Base-by-base conservation (phyloP, 2,797 vertebrate genomes). In the Babyrousa celebensis region DNA sequence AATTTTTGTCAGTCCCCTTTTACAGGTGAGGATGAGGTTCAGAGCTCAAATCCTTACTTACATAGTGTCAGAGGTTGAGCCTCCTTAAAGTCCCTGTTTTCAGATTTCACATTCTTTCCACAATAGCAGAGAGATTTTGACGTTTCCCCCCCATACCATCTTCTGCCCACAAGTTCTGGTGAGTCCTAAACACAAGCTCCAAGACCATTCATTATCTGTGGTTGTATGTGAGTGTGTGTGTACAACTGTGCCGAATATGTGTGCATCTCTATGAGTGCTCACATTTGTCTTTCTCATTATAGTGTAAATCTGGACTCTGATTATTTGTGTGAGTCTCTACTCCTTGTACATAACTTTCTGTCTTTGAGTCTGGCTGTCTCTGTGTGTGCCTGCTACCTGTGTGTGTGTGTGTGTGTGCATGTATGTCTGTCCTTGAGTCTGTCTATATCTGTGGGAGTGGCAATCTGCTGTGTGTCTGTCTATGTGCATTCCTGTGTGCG, bases 1-100 rank as follows among this genome's bases (percentile, higher is more conserved):
- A 88, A 58, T 86, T 80, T 85, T 94, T 86, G 48, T 91, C 12
- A 62, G 79, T 78, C 18, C 12, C 32, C 29, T 92, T 48, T 32
- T 78, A 18, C 23, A 17, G 36, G 27, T 70, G 43, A 88, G 11
- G 16, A 67, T n/a, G 94, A 91, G 23, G 63, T 95, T 92, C 87
- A 58, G 36, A 74, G 16, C 77, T 88, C 68, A 84, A 63, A 85
- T 78, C 29, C 21, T 56, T 86, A 67, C 67, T 56, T 72, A 75
- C 4, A 0, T 36, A 77, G 58, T 80, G 2, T 43, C 77, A 62
- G 18, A 87, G 40, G 40, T 79, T 58, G 56, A 93, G 63, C 7
- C n/a, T 89, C 18, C 89, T 84, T 18, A 23, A 5, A 94, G 43
- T 71, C 58, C n/a, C 58, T 62, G 21, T 12, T 85, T 85, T 87